phyloP scores from a whole-genome alignment of 2,113 vertebrate species.

The Chamaetylas fuelleborni region DNA sequence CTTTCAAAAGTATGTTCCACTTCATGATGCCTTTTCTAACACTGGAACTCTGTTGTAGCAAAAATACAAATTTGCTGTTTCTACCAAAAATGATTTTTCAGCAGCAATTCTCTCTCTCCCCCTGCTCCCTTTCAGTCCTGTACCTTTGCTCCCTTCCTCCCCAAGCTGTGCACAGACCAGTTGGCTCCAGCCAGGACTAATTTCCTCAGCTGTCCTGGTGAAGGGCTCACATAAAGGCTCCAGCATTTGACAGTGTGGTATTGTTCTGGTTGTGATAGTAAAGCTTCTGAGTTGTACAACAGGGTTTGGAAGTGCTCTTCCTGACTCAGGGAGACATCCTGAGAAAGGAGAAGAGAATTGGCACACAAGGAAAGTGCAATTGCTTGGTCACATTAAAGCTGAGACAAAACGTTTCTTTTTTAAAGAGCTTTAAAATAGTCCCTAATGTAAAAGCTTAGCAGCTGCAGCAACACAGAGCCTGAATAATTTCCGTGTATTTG shows the following conservation, averaged over 20 bases:
- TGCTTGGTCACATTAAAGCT: not conserved
- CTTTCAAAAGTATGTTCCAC: not conserved
- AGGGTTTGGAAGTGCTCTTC: not conserved
- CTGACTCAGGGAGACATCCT: not conserved
- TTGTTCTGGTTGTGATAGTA: not conserved
- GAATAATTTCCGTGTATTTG: not conserved
- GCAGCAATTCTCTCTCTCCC: not conserved
- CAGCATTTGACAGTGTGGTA: not conserved
- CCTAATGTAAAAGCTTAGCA: conserved; percentile 42
- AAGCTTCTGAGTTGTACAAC: not conserved
- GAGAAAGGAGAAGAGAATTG: not conserved
- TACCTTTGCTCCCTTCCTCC: conserved; percentile 21
- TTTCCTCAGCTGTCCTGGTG: conserved; percentile 23
- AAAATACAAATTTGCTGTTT: not conserved
- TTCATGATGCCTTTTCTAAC: conserved; percentile 11
- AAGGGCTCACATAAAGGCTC: not conserved
- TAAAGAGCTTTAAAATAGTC: conserved; percentile 39
- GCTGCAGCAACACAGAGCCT: conserved; percentile 47
- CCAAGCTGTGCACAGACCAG: not conserved
- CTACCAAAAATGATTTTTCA: conserved; percentile 15
- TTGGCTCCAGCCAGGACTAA: conserved; percentile 18
- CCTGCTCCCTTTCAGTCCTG: not conserved
- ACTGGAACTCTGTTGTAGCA: conserved; percentile 33
- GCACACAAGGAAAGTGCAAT: not conserved
- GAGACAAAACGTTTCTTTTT: conserved; percentile 14